Evolutionary conservation across 2,888 invertebrate genomes (phyloP), one percentile per base, ranked within the genome.

Genomic region (Brassicogethes aeneus): DNA sequence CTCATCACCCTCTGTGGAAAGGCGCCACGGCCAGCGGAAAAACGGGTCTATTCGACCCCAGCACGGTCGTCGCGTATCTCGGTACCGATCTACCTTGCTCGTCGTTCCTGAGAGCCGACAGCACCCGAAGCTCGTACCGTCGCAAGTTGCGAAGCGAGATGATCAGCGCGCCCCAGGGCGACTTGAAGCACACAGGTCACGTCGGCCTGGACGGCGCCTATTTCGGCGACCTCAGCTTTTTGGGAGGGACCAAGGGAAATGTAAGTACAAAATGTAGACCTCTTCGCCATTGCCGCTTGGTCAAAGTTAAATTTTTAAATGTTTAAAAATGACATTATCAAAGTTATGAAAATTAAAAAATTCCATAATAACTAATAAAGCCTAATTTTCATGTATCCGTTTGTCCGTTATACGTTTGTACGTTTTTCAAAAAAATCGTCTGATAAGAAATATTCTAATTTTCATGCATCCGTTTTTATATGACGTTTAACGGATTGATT

Each of bases 121-220:
- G 80, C 59, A 77, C 79, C 0, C 78, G 82, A 54, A 80, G 77
- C 45, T 73, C 74, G 3, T 56, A 65, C 5, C 53, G 68, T 60
- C 71, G 86, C 39, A 82, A 83, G 51, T 73, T 93, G 40, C 77
- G 86, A 43, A 82, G 89, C 5, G 88, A 87, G 64, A 92, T 95
- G 94, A 99, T 97, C 59, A 94, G 95, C 36, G 84, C 88, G 44
- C 97, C 99, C 0, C 94, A 96, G 65, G 94, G 93, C 30, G 96
- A 97, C 65, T 79, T 97, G 14, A 90, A 94, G 59, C 99, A 99
- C 65, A 97, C 94, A 0, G 66, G 81, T 0, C 99, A 99, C 65
- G 92, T 99, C 8, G 97, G 97, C 0, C 75, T 94, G 33, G 97
- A 99, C 66, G 97, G 97, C 1, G 92, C 93, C 16, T 90, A 90